Evolutionary conservation across 64 coral and sea anemone genomes (phyloP).

Genomic region (Anthopleura sola): DNA sequence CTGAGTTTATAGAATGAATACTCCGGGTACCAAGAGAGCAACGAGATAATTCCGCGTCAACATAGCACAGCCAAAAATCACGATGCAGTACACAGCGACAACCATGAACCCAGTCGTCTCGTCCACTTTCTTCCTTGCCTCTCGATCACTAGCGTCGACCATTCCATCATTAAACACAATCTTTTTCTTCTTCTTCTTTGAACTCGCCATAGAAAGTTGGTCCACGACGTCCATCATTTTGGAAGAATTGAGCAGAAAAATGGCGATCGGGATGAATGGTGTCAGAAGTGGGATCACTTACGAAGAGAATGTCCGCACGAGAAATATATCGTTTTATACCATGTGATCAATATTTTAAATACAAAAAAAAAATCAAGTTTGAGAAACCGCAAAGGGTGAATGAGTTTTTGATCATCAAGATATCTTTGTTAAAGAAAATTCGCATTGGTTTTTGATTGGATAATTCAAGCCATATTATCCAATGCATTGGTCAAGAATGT

Average conservation of each 20-base stretch:
- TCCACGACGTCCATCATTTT: slow-evolving; percentile 62
- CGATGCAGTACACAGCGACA: slow-evolving; percentile 24
- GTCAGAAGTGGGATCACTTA: background rate
- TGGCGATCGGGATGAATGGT: background rate
- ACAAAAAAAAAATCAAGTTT: background rate
- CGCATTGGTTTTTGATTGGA: too few species aligned
- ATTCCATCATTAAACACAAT: slow-evolving; percentile 58
- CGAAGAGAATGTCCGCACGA: background rate
- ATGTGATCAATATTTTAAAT: background rate
- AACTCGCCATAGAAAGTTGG: slow-evolving; percentile 35
- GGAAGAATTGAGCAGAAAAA: background rate
- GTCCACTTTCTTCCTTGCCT: slow-evolving; percentile 31
- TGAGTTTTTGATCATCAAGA: background rate
- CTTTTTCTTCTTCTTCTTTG: slow-evolving; percentile 48
- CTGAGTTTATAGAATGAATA: slow-evolving; percentile 14
- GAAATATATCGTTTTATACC: background rate
- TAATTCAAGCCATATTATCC: too few species aligned
- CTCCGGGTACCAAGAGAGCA: slow-evolving; percentile 39
- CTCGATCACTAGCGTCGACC: slow-evolving; percentile 58
- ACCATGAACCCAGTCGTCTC: slow-evolving; percentile 29
- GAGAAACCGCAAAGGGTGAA: background rate
- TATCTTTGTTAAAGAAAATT: too few species aligned
- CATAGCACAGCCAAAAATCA: slow-evolving; percentile 48
- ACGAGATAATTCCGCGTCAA: slow-evolving; percentile 60
- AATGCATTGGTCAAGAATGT: too few species aligned